Conservation (phyloP, 53 echinoderm and acorn worm genomes). For the Glandiceps talaboti region DNA sequence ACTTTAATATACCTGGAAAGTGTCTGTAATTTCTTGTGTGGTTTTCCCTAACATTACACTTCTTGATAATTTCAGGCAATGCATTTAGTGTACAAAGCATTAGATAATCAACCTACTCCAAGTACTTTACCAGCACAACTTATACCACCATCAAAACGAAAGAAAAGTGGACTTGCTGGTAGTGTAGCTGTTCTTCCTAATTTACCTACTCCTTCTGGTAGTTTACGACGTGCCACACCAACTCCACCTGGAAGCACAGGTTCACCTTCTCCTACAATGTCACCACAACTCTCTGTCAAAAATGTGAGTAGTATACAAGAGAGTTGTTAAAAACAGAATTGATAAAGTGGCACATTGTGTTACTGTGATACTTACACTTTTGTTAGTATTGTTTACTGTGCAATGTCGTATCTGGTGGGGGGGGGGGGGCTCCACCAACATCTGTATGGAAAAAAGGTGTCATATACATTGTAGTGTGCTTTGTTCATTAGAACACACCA, state of each 20-base stretch:
- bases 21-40: no score
- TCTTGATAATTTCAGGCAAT: constrained; percentile 73
- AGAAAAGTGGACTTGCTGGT: constrained; percentile 52
- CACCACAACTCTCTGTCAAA: constrained; percentile 27
- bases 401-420: no score
- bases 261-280: constrained; percentile 16
- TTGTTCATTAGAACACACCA: no score
- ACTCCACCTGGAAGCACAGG: constrained; percentile 18
- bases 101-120: constrained; percentile 75
- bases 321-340: no score
- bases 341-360: no score
- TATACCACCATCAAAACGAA: constrained; percentile 77
- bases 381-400: no score
- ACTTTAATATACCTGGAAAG: no score
- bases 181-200: constrained; percentile 50
- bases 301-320: neutral
- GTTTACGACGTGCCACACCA: constrained; percentile 31
- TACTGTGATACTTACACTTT: no score
- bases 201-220: constrained; percentile 14
- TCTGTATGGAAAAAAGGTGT: no score
- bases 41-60: neutral
- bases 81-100: constrained; percentile 83
- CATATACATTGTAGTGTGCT: no score
- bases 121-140: constrained; percentile 52
- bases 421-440: no score